phyloP scores from a whole-genome alignment of 2,888 invertebrate genomes.

The Eurois occulta region DNA sequence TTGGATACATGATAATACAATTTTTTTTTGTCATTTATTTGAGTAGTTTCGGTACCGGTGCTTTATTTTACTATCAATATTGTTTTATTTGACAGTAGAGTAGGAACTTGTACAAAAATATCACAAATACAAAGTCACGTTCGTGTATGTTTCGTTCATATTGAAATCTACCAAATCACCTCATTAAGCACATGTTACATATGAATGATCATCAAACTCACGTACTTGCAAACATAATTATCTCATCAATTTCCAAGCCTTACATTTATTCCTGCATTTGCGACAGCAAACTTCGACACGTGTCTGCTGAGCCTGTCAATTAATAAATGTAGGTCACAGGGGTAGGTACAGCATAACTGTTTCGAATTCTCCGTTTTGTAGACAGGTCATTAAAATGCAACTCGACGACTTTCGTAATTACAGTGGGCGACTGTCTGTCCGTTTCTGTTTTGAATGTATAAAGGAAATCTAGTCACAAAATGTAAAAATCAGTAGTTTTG shows the following conservation, averaged over 20 bases:
- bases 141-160: background rate
- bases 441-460: background rate
- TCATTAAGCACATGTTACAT: too few species aligned
- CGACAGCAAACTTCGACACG: background rate
- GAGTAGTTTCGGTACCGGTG: background rate
- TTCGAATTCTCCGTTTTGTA: background rate
- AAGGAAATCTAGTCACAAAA: background rate
- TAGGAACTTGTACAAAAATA: background rate
- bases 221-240: background rate
- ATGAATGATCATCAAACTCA: too few species aligned
- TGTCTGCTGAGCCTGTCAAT: background rate
- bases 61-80: background rate
- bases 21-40: background rate
- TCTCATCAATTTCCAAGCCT: background rate
- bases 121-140: background rate
- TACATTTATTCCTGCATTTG: background rate
- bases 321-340: slow-evolving; percentile 1
- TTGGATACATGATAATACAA: background rate
- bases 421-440: background rate
- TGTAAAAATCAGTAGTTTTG: background rate
- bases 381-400: slow-evolving; percentile 44
- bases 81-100: background rate
- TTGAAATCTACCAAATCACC: background rate
- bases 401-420: slow-evolving; percentile 16
- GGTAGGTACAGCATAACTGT: background rate